These are phyloP conservation scores for Hydrozoanthus gracilis DNA, from an alignment of 92 coral and sea anemone species.

Conservation along the genomic window DNA sequence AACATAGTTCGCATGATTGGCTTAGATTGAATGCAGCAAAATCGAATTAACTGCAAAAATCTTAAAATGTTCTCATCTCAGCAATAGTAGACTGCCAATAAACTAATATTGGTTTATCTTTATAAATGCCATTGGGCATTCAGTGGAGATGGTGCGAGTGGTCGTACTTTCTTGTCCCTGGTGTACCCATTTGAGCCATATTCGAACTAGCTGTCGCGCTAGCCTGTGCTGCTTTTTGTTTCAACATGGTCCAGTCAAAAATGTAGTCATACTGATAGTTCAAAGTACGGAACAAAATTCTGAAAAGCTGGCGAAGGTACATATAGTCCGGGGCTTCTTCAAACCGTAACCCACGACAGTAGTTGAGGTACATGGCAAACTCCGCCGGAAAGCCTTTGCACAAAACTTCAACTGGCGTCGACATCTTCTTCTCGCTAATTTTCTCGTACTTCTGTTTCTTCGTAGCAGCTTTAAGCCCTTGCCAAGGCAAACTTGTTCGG, in stretches of 20 bases:
- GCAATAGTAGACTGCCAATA: not conserved
- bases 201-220: conserved; percentile 69
- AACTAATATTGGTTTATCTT: conserved; percentile 29
- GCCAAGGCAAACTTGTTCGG: conserved; percentile 98
- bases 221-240: conserved; percentile 93
- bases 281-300: conserved; percentile 95
- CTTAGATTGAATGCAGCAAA: not conserved
- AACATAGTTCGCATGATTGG: not conserved
- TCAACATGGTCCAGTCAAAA: conserved; percentile 99
- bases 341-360: conserved; percentile 95
- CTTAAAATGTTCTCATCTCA: not conserved
- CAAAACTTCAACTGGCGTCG: conserved; percentile 96
- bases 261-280: conserved; percentile 98
- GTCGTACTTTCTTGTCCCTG: conserved; percentile 71
- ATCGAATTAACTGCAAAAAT: too few relatives aligned
- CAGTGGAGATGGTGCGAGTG: conserved; percentile 68
- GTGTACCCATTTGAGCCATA: conserved; percentile 69
- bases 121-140: conserved; percentile 75
- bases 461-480: conserved; percentile 96
- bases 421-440: conserved; percentile 99
- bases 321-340: conserved; percentile 98
- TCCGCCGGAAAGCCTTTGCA: conserved; percentile 99
- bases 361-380: conserved; percentile 99
- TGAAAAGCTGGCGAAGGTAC: conserved; percentile 96
- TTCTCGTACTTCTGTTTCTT: conserved; percentile 98